A percentile compares a stretch with the other conserved stretches of the same genome.
Evolutionary conservation across 2,888 invertebrate species (phyloP).

Genomic region (Oxytorus armatus): DNA sequence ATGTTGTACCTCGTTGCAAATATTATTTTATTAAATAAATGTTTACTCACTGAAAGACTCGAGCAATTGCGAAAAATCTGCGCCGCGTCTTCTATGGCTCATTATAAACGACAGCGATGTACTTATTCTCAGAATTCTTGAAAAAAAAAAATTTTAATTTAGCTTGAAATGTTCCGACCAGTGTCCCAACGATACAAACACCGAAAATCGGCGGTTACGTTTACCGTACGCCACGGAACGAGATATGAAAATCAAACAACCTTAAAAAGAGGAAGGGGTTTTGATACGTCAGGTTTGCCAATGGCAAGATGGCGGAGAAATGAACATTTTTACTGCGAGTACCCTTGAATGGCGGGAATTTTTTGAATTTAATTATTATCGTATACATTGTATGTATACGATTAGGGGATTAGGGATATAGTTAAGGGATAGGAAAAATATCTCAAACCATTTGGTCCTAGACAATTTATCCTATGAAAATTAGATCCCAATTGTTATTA

Average conservation of each 20-base stretch:
- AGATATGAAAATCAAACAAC: slow-evolving; percentile 42
- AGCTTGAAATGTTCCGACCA: too few relatives aligned
- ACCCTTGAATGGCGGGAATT: neutral
- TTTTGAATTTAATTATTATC: neutral
- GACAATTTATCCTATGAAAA: too few relatives aligned
- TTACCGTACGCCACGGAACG: slow-evolving; percentile 2
- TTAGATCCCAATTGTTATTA: too few relatives aligned
- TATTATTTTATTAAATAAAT: slow-evolving; percentile 14
- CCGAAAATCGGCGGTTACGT: slow-evolving; percentile 50
- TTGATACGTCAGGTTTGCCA: slow-evolving; percentile 36
- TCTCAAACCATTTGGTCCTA: too few relatives aligned
- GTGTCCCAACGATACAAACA: slow-evolving; percentile 17
- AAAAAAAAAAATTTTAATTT: neutral
- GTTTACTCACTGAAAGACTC: slow-evolving; percentile 44
- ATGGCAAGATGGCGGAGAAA: slow-evolving; percentile 1
- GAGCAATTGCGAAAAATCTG: slow-evolving; percentile 43
- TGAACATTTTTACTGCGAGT: neutral
- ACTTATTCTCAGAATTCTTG: neutral
- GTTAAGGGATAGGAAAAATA: too few relatives aligned
- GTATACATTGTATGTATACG: too few relatives aligned
- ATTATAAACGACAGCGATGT: slow-evolving; percentile 3
- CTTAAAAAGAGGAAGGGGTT: slow-evolving; percentile 10
- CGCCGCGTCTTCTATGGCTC: slow-evolving; percentile 54
- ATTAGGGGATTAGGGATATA: too few relatives aligned
- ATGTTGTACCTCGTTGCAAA: neutral